Percentiles rank a stretch among this genome's conserved stretches.
These are phyloP conservation scores for Elaeidobius kamerunicus DNA, from an alignment of 2,888 invertebrate species.

Conservation along the genomic window DNA sequence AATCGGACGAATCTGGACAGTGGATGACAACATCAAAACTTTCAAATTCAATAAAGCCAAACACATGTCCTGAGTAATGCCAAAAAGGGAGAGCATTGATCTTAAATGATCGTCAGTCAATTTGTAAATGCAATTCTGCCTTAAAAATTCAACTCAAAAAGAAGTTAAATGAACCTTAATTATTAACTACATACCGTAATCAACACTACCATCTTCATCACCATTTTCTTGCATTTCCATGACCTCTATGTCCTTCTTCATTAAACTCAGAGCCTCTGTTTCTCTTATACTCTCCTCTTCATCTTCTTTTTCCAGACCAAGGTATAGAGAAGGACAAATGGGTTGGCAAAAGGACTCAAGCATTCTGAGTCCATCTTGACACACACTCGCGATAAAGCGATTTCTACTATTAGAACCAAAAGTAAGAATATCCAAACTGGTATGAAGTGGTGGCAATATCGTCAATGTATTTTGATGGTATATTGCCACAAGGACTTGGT, in stretches of 20 bases:
- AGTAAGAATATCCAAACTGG: constrained; percentile 31
- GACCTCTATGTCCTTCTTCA: neutral
- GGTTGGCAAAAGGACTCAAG: constrained; percentile 37
- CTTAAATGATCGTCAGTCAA: too few relatives aligned
- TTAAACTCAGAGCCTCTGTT: neutral
- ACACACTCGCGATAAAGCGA: constrained; percentile 25
- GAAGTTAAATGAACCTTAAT: too few relatives aligned
- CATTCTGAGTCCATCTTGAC: constrained; percentile 30
- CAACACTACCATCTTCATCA: constrained; percentile 7
- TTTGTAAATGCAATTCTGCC: too few relatives aligned
- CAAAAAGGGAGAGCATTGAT: too few relatives aligned
- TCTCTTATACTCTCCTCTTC: constrained; percentile 1
- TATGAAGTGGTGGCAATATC: constrained; percentile 31
- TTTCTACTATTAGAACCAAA: constrained; percentile 28
- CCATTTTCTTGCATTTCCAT: constrained; percentile 6
- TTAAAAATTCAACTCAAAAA: too few relatives aligned
- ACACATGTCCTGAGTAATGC: too few relatives aligned
- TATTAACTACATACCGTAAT: too few relatives aligned
- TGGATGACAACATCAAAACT: too few relatives aligned
- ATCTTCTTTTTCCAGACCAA: constrained; percentile 3
- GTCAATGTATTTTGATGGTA: constrained; percentile 34
- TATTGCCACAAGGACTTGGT: constrained; percentile 33
- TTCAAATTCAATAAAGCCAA: neutral
- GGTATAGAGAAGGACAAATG: constrained; percentile 32
- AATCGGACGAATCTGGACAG: too few relatives aligned